phyloP scores from a whole-genome alignment of 1,140 invertebrate species.

The Cherax destructor region DNA sequence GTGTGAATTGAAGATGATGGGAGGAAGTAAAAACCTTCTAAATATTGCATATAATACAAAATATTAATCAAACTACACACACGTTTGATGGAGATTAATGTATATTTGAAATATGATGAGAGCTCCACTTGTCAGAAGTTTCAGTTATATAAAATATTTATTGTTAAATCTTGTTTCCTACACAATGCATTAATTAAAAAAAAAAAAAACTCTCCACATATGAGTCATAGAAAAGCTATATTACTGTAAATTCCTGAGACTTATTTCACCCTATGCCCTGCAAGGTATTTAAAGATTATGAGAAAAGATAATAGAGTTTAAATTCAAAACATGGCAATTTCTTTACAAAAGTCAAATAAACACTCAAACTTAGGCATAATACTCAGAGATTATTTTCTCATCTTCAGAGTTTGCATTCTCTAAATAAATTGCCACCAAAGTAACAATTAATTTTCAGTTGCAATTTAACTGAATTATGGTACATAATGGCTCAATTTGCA shows the following conservation, averaged over 20 bases:
- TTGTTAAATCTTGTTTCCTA: background rate
- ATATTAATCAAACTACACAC: background rate
- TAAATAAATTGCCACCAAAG: too few relatives aligned
- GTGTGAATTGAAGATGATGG: background rate
- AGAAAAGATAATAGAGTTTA: background rate
- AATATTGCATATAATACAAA: background rate
- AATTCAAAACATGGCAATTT: background rate
- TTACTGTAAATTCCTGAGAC: background rate
- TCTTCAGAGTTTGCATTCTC: too few relatives aligned
- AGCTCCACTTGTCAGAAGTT: background rate
- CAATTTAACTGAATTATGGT: too few relatives aligned
- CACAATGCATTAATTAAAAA: background rate
- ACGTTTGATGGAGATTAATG: background rate
- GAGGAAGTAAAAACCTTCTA: background rate
- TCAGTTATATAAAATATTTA: background rate
- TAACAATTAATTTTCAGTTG: too few relatives aligned
- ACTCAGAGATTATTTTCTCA: too few relatives aligned
- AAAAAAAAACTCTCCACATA: background rate
- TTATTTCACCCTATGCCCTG: constrained; percentile 4
- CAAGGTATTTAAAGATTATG: background rate
- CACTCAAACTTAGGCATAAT: too few relatives aligned
- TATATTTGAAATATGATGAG: background rate
- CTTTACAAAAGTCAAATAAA: background rate
- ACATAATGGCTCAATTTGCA: too few relatives aligned
- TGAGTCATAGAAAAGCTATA: background rate